Evolutionary conservation across 1,140 invertebrate genomes (phyloP).

Genomic region (Plutomurus gul): DNA sequence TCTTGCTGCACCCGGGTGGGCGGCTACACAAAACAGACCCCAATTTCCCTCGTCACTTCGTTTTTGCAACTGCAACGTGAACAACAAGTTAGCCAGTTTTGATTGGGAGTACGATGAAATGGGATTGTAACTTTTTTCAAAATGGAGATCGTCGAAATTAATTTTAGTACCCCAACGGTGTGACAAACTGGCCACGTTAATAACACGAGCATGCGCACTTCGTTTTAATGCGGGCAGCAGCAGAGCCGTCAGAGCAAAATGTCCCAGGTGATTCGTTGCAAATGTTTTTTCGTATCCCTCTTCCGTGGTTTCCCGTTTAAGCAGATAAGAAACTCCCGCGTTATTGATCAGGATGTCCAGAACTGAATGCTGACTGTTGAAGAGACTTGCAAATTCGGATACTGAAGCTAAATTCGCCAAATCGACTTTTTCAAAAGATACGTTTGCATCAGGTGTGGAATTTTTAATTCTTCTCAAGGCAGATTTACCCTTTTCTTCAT

Average conservation of each 20-base stretch:
- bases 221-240: slow-evolving; percentile 59
- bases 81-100: slow-evolving; percentile 77
- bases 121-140: slow-evolving; percentile 58
- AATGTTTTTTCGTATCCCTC: slow-evolving; percentile 82
- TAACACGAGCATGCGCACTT: slow-evolving; percentile 57
- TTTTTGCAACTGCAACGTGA: slow-evolving; percentile 65
- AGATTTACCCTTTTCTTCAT: background rate
- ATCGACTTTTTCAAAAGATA: background rate
- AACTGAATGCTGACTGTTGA: background rate
- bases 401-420: background rate
- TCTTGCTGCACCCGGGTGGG: background rate
- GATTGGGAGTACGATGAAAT: slow-evolving; percentile 67
- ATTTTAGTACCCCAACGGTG: slow-evolving; percentile 56
- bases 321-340: background rate
- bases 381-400: background rate
- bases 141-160: slow-evolving; percentile 54
- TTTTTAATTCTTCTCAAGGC: no score
- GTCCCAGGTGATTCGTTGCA: slow-evolving; percentile 77
- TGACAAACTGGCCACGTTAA: slow-evolving; percentile 59
- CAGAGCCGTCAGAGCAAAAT: slow-evolving; percentile 78
- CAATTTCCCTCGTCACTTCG: background rate
- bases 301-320: slow-evolving; percentile 56
- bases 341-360: background rate
- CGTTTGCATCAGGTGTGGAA: background rate
- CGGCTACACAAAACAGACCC: background rate